A percentile compares a stretch with the other conserved stretches of the same genome.
Evolutionary conservation across 2,888 invertebrate species (phyloP).

Genomic region (Taenaris catops): DNA sequence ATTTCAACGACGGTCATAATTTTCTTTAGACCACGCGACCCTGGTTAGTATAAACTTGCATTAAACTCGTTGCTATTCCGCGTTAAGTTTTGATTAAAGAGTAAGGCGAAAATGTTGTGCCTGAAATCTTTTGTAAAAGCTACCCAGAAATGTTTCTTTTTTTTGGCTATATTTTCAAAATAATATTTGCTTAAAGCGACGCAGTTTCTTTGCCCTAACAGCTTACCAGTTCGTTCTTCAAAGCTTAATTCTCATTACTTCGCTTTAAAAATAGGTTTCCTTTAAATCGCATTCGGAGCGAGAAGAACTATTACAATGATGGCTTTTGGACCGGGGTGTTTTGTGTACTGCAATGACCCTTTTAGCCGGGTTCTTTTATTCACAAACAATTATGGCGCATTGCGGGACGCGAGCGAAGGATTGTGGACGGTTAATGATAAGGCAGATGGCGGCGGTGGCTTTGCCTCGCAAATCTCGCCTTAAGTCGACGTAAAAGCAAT

Average conservation of each 20-base stretch:
- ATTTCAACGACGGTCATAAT: conserved; percentile 46
- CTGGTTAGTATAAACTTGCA: conserved; percentile 47
- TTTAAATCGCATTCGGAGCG: conserved; percentile 50
- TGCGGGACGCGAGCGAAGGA: conserved; percentile 45
- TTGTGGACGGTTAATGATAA: conserved; percentile 68
- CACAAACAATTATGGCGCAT: conserved; percentile 59
- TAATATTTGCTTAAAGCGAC: conserved; percentile 52
- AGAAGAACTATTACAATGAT: conserved; percentile 65
- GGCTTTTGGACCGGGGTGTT: conserved; percentile 54
- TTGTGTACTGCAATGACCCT: conserved; percentile 43
- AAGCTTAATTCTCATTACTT: conserved; percentile 50
- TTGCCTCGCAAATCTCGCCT: conserved; percentile 64
- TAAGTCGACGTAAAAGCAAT: conserved; percentile 65
- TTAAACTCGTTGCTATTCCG: conserved; percentile 51
- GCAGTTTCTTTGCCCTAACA: conserved; percentile 8
- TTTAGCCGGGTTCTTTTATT: conserved; percentile 52
- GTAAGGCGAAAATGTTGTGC: conserved; percentile 37
- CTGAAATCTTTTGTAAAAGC: conserved; percentile 48
- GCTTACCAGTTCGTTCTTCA: conserved; percentile 45
- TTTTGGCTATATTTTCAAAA: conserved; percentile 43
- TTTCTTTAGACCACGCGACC: conserved; percentile 42
- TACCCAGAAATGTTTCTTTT: conserved; percentile 42
- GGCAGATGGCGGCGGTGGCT: conserved; percentile 48
- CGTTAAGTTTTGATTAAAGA: conserved; percentile 55
- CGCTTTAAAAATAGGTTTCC: conserved; percentile 68